Evolutionary conservation across 2,888 invertebrate genomes (phyloP).

Genomic region (Schizotus pectinicornis): DNA sequence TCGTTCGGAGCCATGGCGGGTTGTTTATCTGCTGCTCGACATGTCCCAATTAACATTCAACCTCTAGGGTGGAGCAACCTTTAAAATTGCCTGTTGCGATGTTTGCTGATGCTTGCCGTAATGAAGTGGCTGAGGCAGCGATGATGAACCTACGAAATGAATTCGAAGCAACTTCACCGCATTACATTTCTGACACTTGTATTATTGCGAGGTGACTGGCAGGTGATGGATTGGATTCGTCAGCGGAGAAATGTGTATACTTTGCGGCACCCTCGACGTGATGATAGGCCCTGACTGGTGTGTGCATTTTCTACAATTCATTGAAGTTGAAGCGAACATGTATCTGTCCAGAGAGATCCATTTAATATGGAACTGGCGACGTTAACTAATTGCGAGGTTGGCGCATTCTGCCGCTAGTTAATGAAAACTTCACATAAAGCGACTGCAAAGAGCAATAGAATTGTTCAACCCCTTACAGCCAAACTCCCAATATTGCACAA

Average conservation of each 20-base stretch:
- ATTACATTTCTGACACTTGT: conserved; percentile 35
- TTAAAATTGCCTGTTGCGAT: too few relatives aligned
- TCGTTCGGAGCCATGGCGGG: too few relatives aligned
- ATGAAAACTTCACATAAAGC: neutral
- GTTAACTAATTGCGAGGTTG: too few relatives aligned
- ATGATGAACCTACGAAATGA: conserved; percentile 4
- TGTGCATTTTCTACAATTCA: conserved; percentile 21
- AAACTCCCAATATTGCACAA: neutral
- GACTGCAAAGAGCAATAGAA: neutral
- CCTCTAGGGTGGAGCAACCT: too few relatives aligned
- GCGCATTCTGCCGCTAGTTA: too few relatives aligned
- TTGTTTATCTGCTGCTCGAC: too few relatives aligned
- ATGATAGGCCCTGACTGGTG: conserved; percentile 45
- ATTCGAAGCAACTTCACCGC: conserved; percentile 26
- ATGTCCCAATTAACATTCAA: too few relatives aligned
- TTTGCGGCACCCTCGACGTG: conserved; percentile 34
- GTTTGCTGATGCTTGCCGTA: too few relatives aligned
- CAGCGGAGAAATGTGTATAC: conserved; percentile 33
- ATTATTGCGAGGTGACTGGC: conserved; percentile 37
- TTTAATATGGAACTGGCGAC: too few relatives aligned
- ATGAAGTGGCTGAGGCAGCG: too few relatives aligned
- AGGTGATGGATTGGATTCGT: conserved; percentile 43
- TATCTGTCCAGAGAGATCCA: too few relatives aligned
- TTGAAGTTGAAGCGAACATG: too few relatives aligned
- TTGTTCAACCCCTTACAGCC: neutral